Evolutionary conservation across 2,888 invertebrate species (phyloP).

Genomic region (Lithophane semibrunnea): DNA sequence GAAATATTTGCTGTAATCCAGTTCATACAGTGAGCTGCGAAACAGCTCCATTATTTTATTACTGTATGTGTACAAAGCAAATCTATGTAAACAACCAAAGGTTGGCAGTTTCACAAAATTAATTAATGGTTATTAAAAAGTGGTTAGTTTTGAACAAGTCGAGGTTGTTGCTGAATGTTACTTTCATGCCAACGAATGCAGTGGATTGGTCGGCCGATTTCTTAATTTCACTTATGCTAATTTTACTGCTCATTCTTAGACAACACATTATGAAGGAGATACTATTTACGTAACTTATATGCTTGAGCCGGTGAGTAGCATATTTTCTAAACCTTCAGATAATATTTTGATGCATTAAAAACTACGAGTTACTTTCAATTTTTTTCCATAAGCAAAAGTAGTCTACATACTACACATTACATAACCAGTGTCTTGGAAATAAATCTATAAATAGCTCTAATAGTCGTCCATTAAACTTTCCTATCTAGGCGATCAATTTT

Average conservation of each 20-base stretch:
- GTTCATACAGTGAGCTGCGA: slow-evolving; percentile 17
- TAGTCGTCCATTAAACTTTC: slow-evolving; percentile 32
- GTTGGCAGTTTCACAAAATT: slow-evolving; percentile 50
- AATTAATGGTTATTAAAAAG: slow-evolving; percentile 42
- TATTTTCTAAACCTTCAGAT: background rate
- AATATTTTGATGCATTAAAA: background rate
- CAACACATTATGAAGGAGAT: background rate
- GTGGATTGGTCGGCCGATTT: slow-evolving; percentile 15
- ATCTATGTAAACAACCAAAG: slow-evolving; percentile 42
- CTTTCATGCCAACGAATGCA: slow-evolving; percentile 20
- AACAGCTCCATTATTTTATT: slow-evolving; percentile 44
- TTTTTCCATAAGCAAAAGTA: background rate
- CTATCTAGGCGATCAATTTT: slow-evolving; percentile 50
- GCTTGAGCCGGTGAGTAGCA: background rate
- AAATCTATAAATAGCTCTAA: slow-evolving; percentile 31
- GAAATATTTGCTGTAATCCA: slow-evolving; percentile 49
- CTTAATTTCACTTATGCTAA: slow-evolving; percentile 50
- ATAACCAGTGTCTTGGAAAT: slow-evolving; percentile 23
- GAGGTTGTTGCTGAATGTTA: slow-evolving; percentile 38
- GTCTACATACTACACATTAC: slow-evolving; percentile 8
- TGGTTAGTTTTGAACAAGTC: slow-evolving; percentile 30
- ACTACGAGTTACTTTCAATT: background rate
- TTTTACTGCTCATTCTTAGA: slow-evolving; percentile 17
- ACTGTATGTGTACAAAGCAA: slow-evolving; percentile 22
- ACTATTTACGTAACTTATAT: slow-evolving; percentile 9